phyloP scores from a whole-genome alignment of 2,797 vertebrate genomes.

The Ispidina lecontei region DNA sequence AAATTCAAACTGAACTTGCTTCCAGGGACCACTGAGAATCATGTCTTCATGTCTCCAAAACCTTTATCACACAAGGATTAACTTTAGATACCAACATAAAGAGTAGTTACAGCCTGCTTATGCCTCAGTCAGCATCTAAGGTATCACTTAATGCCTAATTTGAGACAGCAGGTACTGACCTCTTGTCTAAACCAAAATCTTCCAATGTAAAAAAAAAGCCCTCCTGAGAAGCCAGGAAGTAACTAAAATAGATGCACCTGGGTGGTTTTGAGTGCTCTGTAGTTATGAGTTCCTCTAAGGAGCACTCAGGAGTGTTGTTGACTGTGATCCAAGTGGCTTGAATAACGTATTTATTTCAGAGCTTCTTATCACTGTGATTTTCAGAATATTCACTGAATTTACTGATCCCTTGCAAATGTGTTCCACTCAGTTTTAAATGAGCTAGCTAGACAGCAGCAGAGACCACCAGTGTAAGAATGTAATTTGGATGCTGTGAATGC shows the following conservation, averaged over 20 bases:
- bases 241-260: background rate
- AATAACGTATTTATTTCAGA: background rate
- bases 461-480: background rate
- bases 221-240: background rate
- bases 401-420: background rate
- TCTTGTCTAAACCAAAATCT: background rate
- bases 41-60: background rate
- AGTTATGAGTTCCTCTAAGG: background rate
- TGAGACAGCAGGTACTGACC: background rate
- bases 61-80: background rate
- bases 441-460: background rate
- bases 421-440: background rate
- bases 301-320: background rate
- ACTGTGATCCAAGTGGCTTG: background rate
- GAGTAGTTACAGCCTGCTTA: background rate
- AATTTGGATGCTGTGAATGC: background rate
- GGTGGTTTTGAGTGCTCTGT: background rate
- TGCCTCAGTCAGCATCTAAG: background rate
- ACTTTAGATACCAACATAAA: background rate
- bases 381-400: background rate
- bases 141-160: background rate
- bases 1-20: background rate
- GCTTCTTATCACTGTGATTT: background rate
- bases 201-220: background rate
- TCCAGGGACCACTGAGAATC: background rate